phyloP scores from a whole-genome alignment of 2,797 vertebrate genomes.

The Crypturellus tataupa region DNA sequence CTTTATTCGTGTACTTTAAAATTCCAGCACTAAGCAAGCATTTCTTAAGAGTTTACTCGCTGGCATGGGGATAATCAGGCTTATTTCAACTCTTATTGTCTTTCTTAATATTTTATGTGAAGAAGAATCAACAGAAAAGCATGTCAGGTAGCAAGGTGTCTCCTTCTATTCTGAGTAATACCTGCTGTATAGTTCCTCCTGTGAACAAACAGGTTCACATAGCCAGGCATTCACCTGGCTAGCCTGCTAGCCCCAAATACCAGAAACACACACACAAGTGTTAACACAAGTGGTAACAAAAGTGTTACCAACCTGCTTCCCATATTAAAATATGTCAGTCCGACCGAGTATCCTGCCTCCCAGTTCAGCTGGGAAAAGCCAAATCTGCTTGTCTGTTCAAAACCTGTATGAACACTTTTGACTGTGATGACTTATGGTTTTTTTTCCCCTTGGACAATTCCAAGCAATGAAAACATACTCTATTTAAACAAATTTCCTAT shows the following conservation, averaged over 20 bases:
- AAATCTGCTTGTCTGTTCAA: background rate
- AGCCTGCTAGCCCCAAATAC: background rate
- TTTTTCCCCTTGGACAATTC: background rate
- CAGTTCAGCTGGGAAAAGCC: background rate
- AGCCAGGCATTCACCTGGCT: background rate
- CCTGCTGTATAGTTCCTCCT: background rate
- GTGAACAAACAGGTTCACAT: background rate
- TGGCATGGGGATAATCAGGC: background rate
- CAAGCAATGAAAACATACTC: conserved; percentile 34
- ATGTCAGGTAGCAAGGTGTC: background rate
- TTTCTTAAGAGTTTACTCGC: background rate
- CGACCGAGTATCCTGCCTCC: background rate
- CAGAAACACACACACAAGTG: background rate
- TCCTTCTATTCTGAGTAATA: background rate
- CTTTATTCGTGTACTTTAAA: background rate
- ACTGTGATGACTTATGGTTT: background rate
- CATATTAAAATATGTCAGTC: background rate
- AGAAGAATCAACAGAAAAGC: conserved; percentile 2
- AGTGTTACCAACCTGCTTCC: background rate
- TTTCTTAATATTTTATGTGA: background rate
- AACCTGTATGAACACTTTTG: background rate
- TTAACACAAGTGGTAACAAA: too few species aligned
- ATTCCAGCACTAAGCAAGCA: background rate
- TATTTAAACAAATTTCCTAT: conserved; percentile 34
- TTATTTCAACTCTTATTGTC: background rate